A percentile compares a stretch with the other conserved stretches of the same genome.
phyloP scores from a whole-genome alignment of 1,140 invertebrate species.

The Brachionus manjavacas region DNA sequence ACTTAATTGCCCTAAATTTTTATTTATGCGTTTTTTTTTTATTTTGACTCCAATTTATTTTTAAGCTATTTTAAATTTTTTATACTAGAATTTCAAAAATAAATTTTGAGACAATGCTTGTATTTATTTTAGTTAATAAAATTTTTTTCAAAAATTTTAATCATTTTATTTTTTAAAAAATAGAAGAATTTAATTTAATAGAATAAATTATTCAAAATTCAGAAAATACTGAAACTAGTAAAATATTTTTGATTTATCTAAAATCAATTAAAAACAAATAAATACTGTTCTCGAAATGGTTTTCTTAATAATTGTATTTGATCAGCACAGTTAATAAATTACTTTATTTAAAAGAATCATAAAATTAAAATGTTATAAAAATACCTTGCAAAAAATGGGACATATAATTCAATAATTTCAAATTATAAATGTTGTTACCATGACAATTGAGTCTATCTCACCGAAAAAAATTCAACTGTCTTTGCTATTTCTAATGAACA shows the following conservation, averaged over 20 bases:
- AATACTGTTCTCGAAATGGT: neutral
- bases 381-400: neutral
- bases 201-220: no score
- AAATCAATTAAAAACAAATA: neutral
- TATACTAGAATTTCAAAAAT: no score
- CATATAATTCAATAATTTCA: neutral
- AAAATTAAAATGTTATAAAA: neutral
- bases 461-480: neutral
- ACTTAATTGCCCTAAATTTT: no score
- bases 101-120: no score
- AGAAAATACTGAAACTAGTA: no score
- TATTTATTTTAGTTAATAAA: no score
- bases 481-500: neutral
- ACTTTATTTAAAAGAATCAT: neutral
- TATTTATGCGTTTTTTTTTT: no score
- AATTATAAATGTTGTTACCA: constrained; percentile 21
- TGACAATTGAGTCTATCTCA: neutral
- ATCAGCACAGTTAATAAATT: neutral
- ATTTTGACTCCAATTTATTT: no score
- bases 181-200: no score
- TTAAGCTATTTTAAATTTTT: no score
- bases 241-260: neutral
- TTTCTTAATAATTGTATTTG: neutral
- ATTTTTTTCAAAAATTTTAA: no score
- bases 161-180: no score